These are phyloP conservation scores for Scatophagus argus DNA, from an alignment of 2,113 vertebrate genomes.

Conservation along the genomic window DNA sequence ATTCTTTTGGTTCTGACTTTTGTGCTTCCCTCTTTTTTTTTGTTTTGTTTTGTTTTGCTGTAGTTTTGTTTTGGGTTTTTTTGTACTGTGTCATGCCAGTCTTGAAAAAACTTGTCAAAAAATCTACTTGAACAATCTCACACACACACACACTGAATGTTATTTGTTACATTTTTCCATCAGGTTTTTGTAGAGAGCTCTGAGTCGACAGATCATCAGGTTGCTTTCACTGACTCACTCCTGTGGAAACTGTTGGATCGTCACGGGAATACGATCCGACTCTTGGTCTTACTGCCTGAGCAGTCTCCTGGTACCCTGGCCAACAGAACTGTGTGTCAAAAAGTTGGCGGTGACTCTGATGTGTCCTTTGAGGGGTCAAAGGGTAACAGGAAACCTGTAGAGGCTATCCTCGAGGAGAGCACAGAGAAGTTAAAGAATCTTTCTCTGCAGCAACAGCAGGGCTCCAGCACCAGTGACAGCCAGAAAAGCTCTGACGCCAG, in stretches of 20 bases:
- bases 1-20: slow-evolving; percentile 8
- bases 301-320: slow-evolving; percentile 90
- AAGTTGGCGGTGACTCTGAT: slow-evolving; percentile 85
- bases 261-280: slow-evolving; percentile 96
- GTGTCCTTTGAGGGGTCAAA: slow-evolving; percentile 87
- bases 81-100: too few relatives aligned
- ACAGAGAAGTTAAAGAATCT: slow-evolving; percentile 97
- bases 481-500: slow-evolving; percentile 96
- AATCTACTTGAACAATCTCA: neutral
- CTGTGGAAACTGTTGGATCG: slow-evolving; percentile 97
- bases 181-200: slow-evolving; percentile 98
- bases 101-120: neutral
- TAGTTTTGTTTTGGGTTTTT: too few relatives aligned
- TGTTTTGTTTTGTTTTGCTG: too few relatives aligned
- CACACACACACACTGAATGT: neutral
- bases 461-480: slow-evolving; percentile 94
- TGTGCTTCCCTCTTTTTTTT: neutral
- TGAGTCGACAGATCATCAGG: slow-evolving; percentile 89
- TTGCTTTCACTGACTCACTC: slow-evolving; percentile 92
- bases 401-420: slow-evolving; percentile 96
- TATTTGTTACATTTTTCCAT: neutral
- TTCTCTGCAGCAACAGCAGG: slow-evolving; percentile 88
- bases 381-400: slow-evolving; percentile 91
- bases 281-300: slow-evolving; percentile 93
- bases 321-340: slow-evolving; percentile 88